Percentiles rank a stretch among this genome's conserved stretches.
These are phyloP conservation scores for Thecocarcelia acutangulata DNA, from an alignment of 2,888 invertebrate genomes.

Conservation along the genomic window DNA sequence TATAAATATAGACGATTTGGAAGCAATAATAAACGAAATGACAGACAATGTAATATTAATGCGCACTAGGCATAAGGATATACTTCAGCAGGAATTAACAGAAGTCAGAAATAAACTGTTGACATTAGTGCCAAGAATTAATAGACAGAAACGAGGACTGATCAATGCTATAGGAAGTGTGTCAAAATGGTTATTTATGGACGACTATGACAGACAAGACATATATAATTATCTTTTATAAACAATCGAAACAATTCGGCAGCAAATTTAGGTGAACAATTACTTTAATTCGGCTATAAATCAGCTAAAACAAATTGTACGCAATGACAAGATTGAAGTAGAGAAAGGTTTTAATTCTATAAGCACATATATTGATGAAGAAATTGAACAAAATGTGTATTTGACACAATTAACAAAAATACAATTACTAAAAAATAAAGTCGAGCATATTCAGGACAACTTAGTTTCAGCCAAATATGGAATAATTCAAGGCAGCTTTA, in stretches of 20 bases:
- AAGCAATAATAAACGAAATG: slow-evolving; percentile 13
- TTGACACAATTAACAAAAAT: neutral
- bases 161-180: neutral
- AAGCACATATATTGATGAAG: neutral
- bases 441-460: neutral
- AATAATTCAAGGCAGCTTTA: too few species aligned
- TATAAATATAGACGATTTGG: slow-evolving; percentile 13
- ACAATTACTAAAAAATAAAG: neutral
- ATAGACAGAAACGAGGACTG: neutral
- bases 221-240: slow-evolving; percentile 6
- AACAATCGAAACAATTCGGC: neutral
- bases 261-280: neutral
- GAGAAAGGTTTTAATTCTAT: neutral
- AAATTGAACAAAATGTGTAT: neutral
- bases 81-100: slow-evolving; percentile 1
- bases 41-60: neutral
- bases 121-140: neutral
- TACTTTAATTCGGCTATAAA: neutral
- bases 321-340: neutral
- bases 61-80: neutral
- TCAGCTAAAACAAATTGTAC: neutral
- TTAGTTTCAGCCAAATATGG: neutral
- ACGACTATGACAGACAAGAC: slow-evolving; percentile 5
- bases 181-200: neutral
- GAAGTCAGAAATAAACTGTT: slow-evolving; percentile 3